Evolutionary conservation across 2,888 invertebrate species (phyloP).

Genomic region (Himalopsyche anomala): DNA sequence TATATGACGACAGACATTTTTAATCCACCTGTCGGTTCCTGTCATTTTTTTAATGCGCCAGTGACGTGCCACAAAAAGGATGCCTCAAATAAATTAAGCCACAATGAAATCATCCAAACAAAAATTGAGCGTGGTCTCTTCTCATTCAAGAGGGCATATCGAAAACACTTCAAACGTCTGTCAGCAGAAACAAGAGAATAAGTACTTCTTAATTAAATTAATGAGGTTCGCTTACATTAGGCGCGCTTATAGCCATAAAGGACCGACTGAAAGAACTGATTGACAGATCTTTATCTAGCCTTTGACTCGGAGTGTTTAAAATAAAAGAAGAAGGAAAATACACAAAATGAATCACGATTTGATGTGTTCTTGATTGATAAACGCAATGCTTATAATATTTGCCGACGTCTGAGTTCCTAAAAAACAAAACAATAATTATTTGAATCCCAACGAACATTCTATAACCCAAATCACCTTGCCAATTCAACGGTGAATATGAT

Average conservation of each 20-base stretch:
- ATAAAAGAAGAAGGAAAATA: slow-evolving; percentile 36
- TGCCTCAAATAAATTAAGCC: slow-evolving; percentile 35
- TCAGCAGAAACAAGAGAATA: slow-evolving; percentile 58
- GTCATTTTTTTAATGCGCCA: slow-evolving; percentile 38
- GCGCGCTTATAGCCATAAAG: slow-evolving; percentile 51
- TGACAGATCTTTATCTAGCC: slow-evolving; percentile 65
- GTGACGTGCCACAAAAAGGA: slow-evolving; percentile 23
- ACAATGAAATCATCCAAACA: slow-evolving; percentile 42
- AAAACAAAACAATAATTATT: slow-evolving; percentile 22
- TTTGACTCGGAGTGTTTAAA: slow-evolving; percentile 55
- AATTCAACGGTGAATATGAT: no score
- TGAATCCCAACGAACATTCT: no score
- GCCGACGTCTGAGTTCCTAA: not conserved
- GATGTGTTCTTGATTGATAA: slow-evolving; percentile 40
- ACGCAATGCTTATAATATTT: slow-evolving; percentile 3
- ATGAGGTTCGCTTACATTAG: slow-evolving; percentile 60
- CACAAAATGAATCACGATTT: slow-evolving; percentile 2
- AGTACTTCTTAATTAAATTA: slow-evolving; percentile 62
- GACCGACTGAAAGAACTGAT: slow-evolving; percentile 59
- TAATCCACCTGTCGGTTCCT: slow-evolving; percentile 44
- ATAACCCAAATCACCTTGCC: no score
- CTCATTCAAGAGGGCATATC: slow-evolving; percentile 58
- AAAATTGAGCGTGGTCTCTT: slow-evolving; percentile 50
- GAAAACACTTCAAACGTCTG: slow-evolving; percentile 60
- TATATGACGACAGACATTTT: slow-evolving; percentile 5